These are phyloP conservation scores for Ceuthmochares aereus DNA, from an alignment of 2,113 vertebrate genomes.

Conservation along the genomic window DNA sequence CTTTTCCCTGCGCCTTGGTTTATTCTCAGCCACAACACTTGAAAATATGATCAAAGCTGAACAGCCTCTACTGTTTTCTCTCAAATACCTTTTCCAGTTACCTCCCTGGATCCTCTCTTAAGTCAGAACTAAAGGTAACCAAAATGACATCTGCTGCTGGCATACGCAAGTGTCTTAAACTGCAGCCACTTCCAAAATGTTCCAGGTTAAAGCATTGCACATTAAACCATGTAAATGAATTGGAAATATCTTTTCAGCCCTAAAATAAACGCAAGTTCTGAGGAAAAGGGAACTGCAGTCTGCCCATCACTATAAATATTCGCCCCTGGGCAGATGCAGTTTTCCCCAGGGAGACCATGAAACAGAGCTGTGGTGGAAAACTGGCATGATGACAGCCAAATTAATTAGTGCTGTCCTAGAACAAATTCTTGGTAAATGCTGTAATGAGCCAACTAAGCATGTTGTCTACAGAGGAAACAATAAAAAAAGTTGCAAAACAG, in stretches of 20 bases:
- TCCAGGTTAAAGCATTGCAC: background rate
- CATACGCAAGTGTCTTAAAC: background rate
- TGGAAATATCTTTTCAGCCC: background rate
- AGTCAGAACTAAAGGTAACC: background rate
- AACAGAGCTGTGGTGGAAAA: background rate
- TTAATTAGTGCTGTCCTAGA: background rate
- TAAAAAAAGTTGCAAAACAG: conserved; percentile 4
- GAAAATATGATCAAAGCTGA: background rate
- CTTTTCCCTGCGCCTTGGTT: background rate
- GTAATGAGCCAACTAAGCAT: conserved; percentile 34
- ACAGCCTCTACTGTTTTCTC: background rate
- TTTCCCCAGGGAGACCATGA: background rate
- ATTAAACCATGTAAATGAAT: background rate
- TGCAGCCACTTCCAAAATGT: background rate
- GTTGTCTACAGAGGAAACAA: conserved; percentile 16
- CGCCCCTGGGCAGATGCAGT: background rate
- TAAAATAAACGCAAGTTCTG: background rate
- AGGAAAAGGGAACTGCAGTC: background rate
- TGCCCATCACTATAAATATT: background rate
- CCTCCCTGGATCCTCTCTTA: background rate
- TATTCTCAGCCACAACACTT: background rate
- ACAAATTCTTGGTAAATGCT: conserved; percentile 47
- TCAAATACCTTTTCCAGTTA: background rate
- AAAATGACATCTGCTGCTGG: background rate
- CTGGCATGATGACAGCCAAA: background rate